Evolutionary conservation across 2,113 vertebrate species (phyloP).

Genomic region (cat (Felis catus)): F.catus_Fca126_mat1.0 CM031414.1:93435001-93435500

Average conservation of each 20-base stretch:
- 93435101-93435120: not conserved
- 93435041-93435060: not conserved
- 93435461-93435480: constrained; percentile 42
- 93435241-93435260: not conserved
- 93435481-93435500: constrained; percentile 17
- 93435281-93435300: not conserved
- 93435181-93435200: not conserved
- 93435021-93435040: not conserved
- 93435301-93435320: not conserved
- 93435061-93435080: not conserved
- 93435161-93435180: not conserved
- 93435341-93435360: not conserved
- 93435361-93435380: not conserved
- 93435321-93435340: not conserved
- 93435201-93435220: not conserved
- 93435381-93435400: constrained; percentile 44
- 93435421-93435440: not conserved
- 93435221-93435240: not conserved
- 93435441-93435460: not conserved
- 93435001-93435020: not conserved
- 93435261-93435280: not conserved
- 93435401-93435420: constrained; percentile 20
- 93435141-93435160: not conserved
- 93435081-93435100: not conserved
- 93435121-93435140: not conserved